Evolutionary conservation across 2,797 vertebrate species (phyloP).

Genomic region (Darevskia nairensis): DNA sequence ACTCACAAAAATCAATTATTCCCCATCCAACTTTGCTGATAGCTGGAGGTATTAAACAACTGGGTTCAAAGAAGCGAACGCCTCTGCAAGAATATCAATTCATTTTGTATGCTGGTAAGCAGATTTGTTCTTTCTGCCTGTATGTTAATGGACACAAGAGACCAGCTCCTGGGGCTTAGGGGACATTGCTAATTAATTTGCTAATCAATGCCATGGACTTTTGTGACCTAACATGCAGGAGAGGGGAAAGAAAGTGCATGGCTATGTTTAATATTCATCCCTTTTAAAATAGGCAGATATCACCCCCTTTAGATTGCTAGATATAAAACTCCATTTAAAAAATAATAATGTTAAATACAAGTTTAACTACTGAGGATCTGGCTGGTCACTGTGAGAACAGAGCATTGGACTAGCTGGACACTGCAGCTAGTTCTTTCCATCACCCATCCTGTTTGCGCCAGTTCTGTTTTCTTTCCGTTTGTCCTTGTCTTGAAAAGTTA

Average conservation of each 20-base stretch:
- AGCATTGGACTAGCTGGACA: too few species aligned
- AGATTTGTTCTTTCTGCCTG: constrained; percentile 27
- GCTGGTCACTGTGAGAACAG: not conserved
- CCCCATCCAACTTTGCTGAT: not conserved
- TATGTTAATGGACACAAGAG: constrained; percentile 31
- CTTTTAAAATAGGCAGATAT: not conserved
- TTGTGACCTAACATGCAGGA: constrained; percentile 26
- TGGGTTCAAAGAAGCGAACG: not conserved
- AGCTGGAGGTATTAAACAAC: constrained; percentile 16
- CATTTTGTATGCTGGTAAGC: constrained; percentile 21
- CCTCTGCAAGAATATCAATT: constrained; percentile 15
- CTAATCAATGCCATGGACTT: constrained; percentile 37
- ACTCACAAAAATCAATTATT: constrained; percentile 33
- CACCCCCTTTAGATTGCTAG: not conserved
- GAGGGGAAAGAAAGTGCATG: not conserved
- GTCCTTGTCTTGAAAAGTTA: not conserved
- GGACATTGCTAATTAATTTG: constrained; percentile 44
- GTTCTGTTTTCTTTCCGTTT: not conserved
- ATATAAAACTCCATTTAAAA: not conserved
- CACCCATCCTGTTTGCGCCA: too few species aligned
- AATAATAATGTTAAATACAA: not conserved
- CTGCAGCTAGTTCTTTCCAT: not conserved
- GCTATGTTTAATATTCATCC: constrained; percentile 6
- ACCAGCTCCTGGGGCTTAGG: constrained; percentile 19
- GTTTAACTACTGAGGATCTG: not conserved